Conservation (phyloP, 1,140 invertebrate genomes). For the Drosophila pseudoananassae region DNA sequence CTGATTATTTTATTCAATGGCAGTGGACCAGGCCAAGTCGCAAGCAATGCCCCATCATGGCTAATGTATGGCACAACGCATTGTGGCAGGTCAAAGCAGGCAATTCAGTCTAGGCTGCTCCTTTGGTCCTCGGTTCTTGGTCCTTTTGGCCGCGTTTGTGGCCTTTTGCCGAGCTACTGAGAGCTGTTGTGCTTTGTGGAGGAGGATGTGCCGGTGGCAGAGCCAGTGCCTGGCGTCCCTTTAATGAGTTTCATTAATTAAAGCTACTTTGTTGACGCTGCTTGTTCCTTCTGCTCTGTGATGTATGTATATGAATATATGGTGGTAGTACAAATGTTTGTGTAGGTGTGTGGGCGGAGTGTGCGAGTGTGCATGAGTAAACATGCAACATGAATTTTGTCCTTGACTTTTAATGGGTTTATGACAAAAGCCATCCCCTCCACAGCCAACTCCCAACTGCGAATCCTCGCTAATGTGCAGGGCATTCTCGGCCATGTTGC, state of each 20-base stretch:
- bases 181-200: neutral
- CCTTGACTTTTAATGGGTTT: constrained; percentile 83
- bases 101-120: constrained; percentile 44
- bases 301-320: constrained; percentile 25
- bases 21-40: constrained; percentile 23
- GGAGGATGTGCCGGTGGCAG: constrained; percentile 4
- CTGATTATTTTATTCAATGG: constrained; percentile 52
- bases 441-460: neutral
- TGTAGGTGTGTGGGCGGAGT: constrained; percentile 15
- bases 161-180: constrained; percentile 16
- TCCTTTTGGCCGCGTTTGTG: constrained; percentile 14
- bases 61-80: constrained; percentile 70
- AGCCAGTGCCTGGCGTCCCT: constrained; percentile 43
- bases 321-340: constrained; percentile 8
- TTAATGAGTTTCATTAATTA: constrained; percentile 83
- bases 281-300: constrained; percentile 41
- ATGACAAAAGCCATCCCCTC: constrained; percentile 70
- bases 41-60: constrained; percentile 30
- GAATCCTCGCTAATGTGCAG: constrained; percentile 64
- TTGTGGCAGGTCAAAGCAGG: constrained; percentile 78
- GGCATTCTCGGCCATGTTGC: constrained; percentile 42
- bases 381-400: constrained; percentile 80
- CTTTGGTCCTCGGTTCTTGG: constrained; percentile 10
- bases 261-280: constrained; percentile 75
- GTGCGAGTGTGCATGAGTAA: constrained; percentile 59